phyloP scores from a whole-genome alignment of 2,797 vertebrate species.

The Sebastes minor region DNA sequence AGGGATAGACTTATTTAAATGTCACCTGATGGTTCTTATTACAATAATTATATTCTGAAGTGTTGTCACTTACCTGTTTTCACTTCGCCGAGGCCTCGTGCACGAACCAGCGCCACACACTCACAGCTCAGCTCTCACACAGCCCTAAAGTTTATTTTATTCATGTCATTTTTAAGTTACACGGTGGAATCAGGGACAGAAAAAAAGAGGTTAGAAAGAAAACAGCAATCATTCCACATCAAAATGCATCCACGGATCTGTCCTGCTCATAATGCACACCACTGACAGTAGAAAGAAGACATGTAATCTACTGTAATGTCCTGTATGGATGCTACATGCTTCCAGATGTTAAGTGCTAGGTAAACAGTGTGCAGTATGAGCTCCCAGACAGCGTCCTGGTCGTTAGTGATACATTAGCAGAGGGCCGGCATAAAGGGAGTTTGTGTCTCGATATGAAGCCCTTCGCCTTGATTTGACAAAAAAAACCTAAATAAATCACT shows the following conservation, averaged over 20 bases:
- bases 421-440: slow-evolving; percentile 24
- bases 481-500: background rate
- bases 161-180: slow-evolving; percentile 69
- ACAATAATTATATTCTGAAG: background rate
- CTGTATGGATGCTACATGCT: slow-evolving; percentile 5
- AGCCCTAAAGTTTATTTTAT: slow-evolving; percentile 67
- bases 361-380: slow-evolving; percentile 22
- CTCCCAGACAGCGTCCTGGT: slow-evolving; percentile 17
- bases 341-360: background rate
- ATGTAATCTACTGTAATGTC: background rate
- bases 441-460: slow-evolving; percentile 25
- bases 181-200: slow-evolving; percentile 67
- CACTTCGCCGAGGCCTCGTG: background rate
- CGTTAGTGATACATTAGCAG: slow-evolving; percentile 8
- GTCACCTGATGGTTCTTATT: background rate
- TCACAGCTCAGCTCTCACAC: slow-evolving; percentile 65
- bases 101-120: slow-evolving; percentile 14
- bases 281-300: background rate
- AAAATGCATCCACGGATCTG: slow-evolving; percentile 37
- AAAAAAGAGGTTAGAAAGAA: slow-evolving; percentile 51
- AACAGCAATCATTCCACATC: slow-evolving; percentile 60
- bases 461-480: background rate
- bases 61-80: background rate
- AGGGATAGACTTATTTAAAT: background rate
- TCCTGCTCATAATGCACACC: slow-evolving; percentile 34